Evolutionary conservation across 1,140 invertebrate species (phyloP).

Genomic region (Temnothorax longispinosus): DNA sequence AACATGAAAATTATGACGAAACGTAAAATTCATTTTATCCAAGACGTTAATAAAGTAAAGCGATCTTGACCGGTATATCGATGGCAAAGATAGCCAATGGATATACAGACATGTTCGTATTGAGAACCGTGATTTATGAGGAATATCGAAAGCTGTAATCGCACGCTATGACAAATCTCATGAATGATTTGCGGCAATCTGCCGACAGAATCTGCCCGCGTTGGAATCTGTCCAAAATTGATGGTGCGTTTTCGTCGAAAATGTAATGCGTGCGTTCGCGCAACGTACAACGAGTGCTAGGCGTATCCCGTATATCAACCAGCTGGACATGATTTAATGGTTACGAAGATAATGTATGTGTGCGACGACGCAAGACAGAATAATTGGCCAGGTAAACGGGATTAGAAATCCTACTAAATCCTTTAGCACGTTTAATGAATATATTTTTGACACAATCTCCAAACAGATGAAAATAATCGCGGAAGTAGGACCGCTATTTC

Average conservation of each 20-base stretch:
- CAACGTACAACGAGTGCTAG: slow-evolving; percentile 30
- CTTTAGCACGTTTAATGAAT: slow-evolving; percentile 12
- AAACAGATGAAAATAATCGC: slow-evolving; percentile 19
- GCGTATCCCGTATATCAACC: slow-evolving; percentile 40
- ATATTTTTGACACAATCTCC: slow-evolving; percentile 20
- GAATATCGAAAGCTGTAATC: slow-evolving; percentile 51
- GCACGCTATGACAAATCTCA: slow-evolving; percentile 48
- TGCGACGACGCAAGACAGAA: slow-evolving; percentile 17
- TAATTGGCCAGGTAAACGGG: slow-evolving; percentile 53
- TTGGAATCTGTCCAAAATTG: slow-evolving; percentile 63
- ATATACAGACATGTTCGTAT: slow-evolving; percentile 54
- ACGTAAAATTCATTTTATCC: neutral
- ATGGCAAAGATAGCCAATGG: slow-evolving; percentile 14
- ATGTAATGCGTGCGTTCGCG: slow-evolving; percentile 40
- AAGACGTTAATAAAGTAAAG: slow-evolving; percentile 16
- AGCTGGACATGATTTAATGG: slow-evolving; percentile 34
- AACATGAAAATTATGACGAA: neutral
- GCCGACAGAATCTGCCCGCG: slow-evolving; percentile 35
- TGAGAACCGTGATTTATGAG: slow-evolving; percentile 46
- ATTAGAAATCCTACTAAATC: slow-evolving; percentile 19
- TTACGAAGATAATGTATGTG: slow-evolving; percentile 47
- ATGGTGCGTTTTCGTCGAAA: slow-evolving; percentile 33
- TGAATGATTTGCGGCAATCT: slow-evolving; percentile 51
- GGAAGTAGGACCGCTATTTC: neutral
- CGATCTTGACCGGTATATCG: neutral